A percentile compares a stretch with the other conserved stretches of the same genome.
These are phyloP conservation scores for Cataglyphis rosenhaueri DNA, from an alignment of 2,888 invertebrate genomes.

Conservation along the genomic window DNA sequence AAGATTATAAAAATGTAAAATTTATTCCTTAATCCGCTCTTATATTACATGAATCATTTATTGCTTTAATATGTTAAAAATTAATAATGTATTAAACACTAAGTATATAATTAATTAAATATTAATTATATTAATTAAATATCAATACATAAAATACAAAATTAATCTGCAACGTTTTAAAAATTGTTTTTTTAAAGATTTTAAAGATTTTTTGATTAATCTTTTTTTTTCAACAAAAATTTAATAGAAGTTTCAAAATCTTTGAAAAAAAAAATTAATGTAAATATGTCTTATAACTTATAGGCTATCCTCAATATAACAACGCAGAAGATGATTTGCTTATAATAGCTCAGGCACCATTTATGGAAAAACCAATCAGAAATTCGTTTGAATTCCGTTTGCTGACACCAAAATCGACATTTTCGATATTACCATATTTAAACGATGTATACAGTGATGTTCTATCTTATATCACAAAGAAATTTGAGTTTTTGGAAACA, in stretches of 20 bases:
- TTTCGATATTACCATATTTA: neutral
- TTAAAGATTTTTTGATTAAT: neutral
- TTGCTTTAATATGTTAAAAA: no score
- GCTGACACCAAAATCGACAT: neutral
- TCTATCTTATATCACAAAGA: neutral
- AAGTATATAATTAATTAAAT: neutral
- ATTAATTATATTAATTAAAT: neutral
- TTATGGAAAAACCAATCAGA: no score
- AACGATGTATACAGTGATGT: neutral
- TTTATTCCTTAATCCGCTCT: neutral
- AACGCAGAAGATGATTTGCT: no score
- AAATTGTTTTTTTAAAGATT: neutral
- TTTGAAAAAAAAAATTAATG: neutral
- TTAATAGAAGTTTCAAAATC: neutral
- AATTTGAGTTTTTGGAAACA: neutral
- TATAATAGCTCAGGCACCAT: no score
- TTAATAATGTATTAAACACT: neutral
- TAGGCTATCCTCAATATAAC: neutral
- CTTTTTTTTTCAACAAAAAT: neutral
- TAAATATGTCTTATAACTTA: neutral
- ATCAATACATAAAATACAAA: neutral
- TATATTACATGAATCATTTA: no score
- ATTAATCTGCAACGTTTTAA: neutral
- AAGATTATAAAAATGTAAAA: no score
- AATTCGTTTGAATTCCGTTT: no score